These are phyloP conservation scores for Amphipyra berbera DNA, from an alignment of 2,888 invertebrate genomes.

Conservation along the genomic window DNA sequence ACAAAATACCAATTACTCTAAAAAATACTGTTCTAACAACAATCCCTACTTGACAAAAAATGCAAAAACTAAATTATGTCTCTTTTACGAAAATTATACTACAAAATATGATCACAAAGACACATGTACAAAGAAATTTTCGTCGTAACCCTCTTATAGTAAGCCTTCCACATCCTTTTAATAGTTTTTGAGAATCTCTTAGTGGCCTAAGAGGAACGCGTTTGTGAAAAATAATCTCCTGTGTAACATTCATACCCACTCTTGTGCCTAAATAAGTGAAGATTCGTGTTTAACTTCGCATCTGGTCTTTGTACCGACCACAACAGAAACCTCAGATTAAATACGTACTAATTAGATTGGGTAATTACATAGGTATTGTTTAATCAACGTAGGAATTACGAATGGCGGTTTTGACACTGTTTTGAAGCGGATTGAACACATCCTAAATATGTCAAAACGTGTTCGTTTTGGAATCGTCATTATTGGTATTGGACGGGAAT, in stretches of 20 bases:
- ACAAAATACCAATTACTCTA: no score
- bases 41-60: neutral
- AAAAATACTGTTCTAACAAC: neutral
- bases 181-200: conserved; percentile 29
- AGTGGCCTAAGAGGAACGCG: conserved; percentile 15
- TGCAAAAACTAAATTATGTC: neutral
- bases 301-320: conserved; percentile 20
- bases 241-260: neutral
- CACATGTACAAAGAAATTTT: conserved; percentile 27
- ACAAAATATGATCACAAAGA: conserved; percentile 16
- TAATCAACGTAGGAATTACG: conserved; percentile 37
- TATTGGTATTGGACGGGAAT: no score
- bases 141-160: conserved; percentile 13
- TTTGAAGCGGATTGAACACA: conserved; percentile 10
- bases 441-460: neutral
- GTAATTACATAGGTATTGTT: conserved; percentile 53
- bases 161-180: conserved; percentile 25
- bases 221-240: conserved; percentile 15
- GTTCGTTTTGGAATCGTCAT: no score
- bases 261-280: neutral
- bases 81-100: neutral
- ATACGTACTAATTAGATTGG: conserved; percentile 46
- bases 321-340: conserved; percentile 44
- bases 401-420: conserved; percentile 26
- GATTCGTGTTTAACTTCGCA: neutral